These are phyloP conservation scores for Otis tarda DNA, from an alignment of 2,113 vertebrate genomes.

Conservation along the genomic window DNA sequence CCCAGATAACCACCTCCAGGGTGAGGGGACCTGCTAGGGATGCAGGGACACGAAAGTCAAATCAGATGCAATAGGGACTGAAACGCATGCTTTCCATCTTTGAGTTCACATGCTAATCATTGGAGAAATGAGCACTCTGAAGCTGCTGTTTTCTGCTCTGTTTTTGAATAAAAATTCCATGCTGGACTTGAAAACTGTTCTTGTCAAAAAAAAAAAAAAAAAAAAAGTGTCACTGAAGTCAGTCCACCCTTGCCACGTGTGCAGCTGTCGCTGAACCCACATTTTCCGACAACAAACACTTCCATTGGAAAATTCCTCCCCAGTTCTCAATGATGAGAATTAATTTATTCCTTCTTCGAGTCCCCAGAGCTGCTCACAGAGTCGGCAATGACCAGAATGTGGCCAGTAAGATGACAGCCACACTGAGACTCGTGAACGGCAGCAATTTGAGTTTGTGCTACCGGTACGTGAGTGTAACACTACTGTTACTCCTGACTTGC, in stretches of 20 bases:
- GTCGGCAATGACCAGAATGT: not conserved
- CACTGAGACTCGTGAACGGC: rapidly evolving
- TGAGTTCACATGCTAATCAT: not conserved
- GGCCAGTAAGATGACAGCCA: rapidly evolving
- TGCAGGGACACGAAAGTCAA: not conserved
- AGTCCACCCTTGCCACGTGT: conserved; percentile 31
- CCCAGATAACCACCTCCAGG: not conserved
- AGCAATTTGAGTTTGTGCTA: not conserved
- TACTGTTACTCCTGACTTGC: not conserved
- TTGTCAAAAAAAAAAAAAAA: not conserved
- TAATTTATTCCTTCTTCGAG: conserved; percentile 13
- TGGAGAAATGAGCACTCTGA: not conserved
- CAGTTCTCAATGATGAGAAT: conserved; percentile 4
- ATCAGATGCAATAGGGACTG: not conserved
- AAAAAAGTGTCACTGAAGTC: conserved; percentile 33
- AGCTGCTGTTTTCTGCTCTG: not conserved
- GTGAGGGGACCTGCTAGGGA: not conserved
- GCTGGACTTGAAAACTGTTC: conserved; percentile 16
- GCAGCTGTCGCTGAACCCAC: conserved; percentile 51
- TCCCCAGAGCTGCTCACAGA: conserved; percentile 13
- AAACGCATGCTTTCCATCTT: not conserved
- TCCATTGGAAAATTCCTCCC: conserved; percentile 43
- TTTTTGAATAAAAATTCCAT: conserved; percentile 29
- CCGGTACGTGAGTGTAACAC: rapidly evolving
- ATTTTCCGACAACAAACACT: conserved; percentile 57